Evolutionary conservation across 2,113 vertebrate species (phyloP), one percentile per base, ranked within the genome.

Genomic region (Empidonax alnorum): DNA sequence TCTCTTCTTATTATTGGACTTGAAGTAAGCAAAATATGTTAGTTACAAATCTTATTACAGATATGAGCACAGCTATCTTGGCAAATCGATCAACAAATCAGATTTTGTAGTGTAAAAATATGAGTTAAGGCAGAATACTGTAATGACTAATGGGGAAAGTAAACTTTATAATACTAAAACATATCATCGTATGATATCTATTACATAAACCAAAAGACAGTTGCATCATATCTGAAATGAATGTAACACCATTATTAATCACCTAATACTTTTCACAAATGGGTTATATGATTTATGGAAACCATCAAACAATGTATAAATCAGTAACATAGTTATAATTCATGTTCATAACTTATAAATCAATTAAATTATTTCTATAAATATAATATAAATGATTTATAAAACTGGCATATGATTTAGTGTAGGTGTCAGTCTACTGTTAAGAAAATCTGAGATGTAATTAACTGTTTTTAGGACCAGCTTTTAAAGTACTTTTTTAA

Each of bases 251-350:
- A 59, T 77, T 93, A 84, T 68, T 80, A 91, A 94, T 91, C 35
- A 87, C 18, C 24, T 39, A 90, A 37, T 59, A 55, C 12, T 63
- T 93, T 86, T 81, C 67, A 83, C 14, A 76, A 61, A 83, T 52
- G n/a, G 33, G 5, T 62, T 67, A 8, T 66, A n/a, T 91, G 78
- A 94, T 95, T 97, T 93, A 88, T 89, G 39, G 53, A 94, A 96
- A 73, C n/a, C 33, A 93, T 92, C 65, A 94, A 93, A 46, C 18
- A 66, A 79, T 62, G 18, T 86, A 82, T 93, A 90, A 93, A 93
- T 58, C 69, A 47, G 23, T 87, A 89, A 89, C 30, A 44, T 42
- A 78, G 33, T 75, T 91, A 89, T 92, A 91, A 85, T 94, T 94
- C 71, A 93, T 72, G 89, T 55, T 87, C 13, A 41, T 50, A 56